Conservation (phyloP, 2,113 vertebrate species). For the human (Homo sapiens) region GRCh38 chr7:137530501-137531000, state of each 20-base stretch:
- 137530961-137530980: not conserved
- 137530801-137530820: not conserved
- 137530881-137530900: not conserved
- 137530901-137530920: not conserved
- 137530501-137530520: not conserved
- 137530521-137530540: not conserved
- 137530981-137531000: not conserved
- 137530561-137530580: no score
- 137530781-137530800: not conserved
- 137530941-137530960: not conserved
- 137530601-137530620: not conserved
- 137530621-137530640: not conserved
- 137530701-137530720: not conserved
- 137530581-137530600: not conserved
- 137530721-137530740: no score
- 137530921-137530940: not conserved
- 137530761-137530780: not conserved
- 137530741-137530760: not conserved
- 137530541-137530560: not conserved
- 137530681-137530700: not conserved
- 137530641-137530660: not conserved
- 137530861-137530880: not conserved
- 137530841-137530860: not conserved
- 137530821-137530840: fast-evolving
- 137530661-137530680: not conserved